Base-by-base conservation (phyloP, 2,888 invertebrate genomes). In the Gymnosoma rotundatum region DNA sequence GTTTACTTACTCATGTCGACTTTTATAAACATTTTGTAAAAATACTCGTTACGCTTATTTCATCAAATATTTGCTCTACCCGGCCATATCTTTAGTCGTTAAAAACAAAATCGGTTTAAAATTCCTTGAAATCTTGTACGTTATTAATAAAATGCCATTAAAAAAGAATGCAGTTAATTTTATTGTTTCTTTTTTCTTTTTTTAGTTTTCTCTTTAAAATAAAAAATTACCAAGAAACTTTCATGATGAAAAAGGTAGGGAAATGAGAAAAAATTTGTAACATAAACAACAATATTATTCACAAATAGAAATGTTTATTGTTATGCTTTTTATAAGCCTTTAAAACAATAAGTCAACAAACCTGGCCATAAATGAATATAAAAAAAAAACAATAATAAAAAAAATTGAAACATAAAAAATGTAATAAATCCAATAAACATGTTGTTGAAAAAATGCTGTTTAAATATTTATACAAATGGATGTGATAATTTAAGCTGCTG, bases 101-200 rank as follows among this genome's bases (percentile, higher is more conserved):
- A 48, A 58, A 58, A 60, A 50, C 32, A 72, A 48, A 25, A 36
- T 60, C 8, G 20, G 20, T 42, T 42, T 16, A 45, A 79, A 80
- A 67, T 80, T 80, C 80, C 80, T 74, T 73, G 74, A 74, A 80
- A 67, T 80, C 80, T 73, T 74, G 18, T 75, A 52, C 50, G 60
- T 67, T 80, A 54, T 80, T 74, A 80, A 74, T 54, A 67, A 66
- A 56, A 64, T 10, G 36, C 42, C 12, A 21, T 50, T 21, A 14
- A 54, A 48, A 38, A 73, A 74, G 52, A 67, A 61, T 79, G 67
- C 73, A 61, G 80, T 74, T 61, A 45, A 36, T 50, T 42, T 60
- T 60, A n/a, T 18, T 20, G 6, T 66, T 20, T 21, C 60, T 18
- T 54, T 32, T 5, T 32, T 32, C 5, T 32, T 32, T 32, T 32